Evolutionary conservation across 2,113 vertebrate genomes (phyloP).

Genomic region (Xyrauchen texanus): DNA sequence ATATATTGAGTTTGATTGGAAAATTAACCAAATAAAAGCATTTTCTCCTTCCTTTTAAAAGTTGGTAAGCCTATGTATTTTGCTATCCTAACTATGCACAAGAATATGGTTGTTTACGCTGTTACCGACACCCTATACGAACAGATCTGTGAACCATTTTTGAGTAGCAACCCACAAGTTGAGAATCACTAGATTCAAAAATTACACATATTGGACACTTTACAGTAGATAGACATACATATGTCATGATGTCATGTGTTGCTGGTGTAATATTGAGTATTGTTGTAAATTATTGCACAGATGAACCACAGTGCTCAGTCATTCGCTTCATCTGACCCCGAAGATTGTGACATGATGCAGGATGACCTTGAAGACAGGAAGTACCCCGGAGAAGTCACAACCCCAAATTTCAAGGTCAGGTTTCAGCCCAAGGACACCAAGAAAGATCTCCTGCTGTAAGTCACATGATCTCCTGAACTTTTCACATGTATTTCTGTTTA

Average conservation of each 20-base stretch:
- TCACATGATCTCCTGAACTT: constrained; percentile 28
- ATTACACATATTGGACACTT: no score
- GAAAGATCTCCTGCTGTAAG: constrained; percentile 97
- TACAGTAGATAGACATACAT: no score
- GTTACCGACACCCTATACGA: no score
- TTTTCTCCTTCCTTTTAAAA: no score
- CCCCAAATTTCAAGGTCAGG: constrained; percentile 94
- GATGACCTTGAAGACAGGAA: constrained; percentile 89
- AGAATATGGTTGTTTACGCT: no score
- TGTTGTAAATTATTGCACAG: constrained; percentile 70
- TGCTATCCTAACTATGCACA: no score
- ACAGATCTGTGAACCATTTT: no score
- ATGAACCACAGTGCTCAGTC: constrained; percentile 90
- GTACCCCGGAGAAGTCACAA: constrained; percentile 95
- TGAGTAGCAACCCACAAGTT: no score
- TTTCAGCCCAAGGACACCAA: constrained; percentile 96
- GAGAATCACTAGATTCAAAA: no score
- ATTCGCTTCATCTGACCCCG: constrained; percentile 93
- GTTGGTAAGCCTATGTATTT: no score
- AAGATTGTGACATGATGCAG: constrained; percentile 90
- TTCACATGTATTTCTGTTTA: background rate
- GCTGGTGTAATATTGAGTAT: background rate
- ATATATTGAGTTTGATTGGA: no score
- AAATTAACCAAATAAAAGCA: no score
- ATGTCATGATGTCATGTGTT: background rate